Base-by-base conservation (phyloP, 2,113 vertebrate genomes). In the Gobius niger region DNA sequence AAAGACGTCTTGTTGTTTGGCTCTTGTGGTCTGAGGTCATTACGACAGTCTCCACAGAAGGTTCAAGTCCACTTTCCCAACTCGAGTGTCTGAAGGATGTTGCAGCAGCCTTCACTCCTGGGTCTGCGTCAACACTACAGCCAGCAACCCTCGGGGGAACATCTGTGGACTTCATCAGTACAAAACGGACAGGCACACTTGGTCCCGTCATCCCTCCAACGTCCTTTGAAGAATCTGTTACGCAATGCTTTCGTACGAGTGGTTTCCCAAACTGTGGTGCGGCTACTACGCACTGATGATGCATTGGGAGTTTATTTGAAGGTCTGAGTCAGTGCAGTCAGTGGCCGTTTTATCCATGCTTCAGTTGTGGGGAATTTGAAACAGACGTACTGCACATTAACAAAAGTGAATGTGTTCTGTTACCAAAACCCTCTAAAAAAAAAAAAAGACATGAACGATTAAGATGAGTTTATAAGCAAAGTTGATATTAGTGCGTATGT, bases 101-200 rank as follows among this genome's bases (percentile, higher is more conserved):
- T 44, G 44, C 47, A 16, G 49, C 63, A 8, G 46, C 61, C 59
- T 71, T 51, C n/a, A 10, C 50, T 44, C 53, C 0, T 5, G 16
- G 60, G 41, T 2, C 57, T 61, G 56, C 52, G 52, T 54, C 18
- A 54, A 5, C 12, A 47, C 16, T 65, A 52, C 49, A 72, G 54
- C 34, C 72, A 44, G 51, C 65, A 82, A 81, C 76, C 77, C 67
- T 70, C 54, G n/a, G 67, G 63, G 46, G 44, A 63, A 90, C 86
- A 91, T 90, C 86, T 90, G 88, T 70, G 89, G 34, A 50, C 84
- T 83, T 85, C 86, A 84, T 89, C 78, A 81, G 65, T 53, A 86
- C 83, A 87, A 89, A 90, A 86, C 90, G 86, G 80, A 76, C 59
- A 44, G 44, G 71, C 59, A 85, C 86, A 84, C 88, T 82, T 78